Evolutionary conservation across 2,888 invertebrate species (phyloP), one percentile per base, ranked within the genome.

Genomic region (Ormyrus rosae): DNA sequence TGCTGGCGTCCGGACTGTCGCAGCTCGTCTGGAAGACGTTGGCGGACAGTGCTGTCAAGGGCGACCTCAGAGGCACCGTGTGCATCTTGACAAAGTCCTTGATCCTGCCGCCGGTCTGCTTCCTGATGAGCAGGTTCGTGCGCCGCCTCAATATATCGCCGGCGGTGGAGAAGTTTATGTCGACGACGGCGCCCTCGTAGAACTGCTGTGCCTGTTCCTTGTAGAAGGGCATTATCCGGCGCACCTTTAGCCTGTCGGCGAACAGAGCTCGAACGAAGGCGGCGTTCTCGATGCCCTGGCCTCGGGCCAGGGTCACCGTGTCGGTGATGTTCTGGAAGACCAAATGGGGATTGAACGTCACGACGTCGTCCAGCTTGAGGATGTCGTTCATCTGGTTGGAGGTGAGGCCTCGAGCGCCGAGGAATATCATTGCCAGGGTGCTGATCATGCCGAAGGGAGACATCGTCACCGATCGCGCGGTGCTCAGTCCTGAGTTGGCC

Each of bases 341-440:
- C 85, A 96, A 93, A 89, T 97, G 97, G 0, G 97, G 97, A 90
- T 97, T 97, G 86, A 97, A 97, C 0, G 96, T 96, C 0, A 96
- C 95, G 94, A 97, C 96, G 83, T 97, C 96, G 87, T 97, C 97
- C 13, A 97, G 91, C 85, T 94, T 94, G 0, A 97, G 91, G 10
- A 97, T 94, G 86, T 96, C 96, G 87, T 97, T 97, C 95, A 97
- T 96, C 92, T 97, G 96, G 0, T 96, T 96, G 0, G 97, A 97
- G 0, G 97, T 97, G 3, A 96, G 94, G 1, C 97, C 97, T 84
- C 96, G 93, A 0, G 97, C 96, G 0, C 97, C 97, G 85, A 97
- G 92, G 89, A 97, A 97, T 81, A 97, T 95, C 97, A 97, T 97
- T 0, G 96, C 96, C n/a, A 97, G 90, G 91, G 96, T 93, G 0